phyloP scores from a whole-genome alignment of 2,113 vertebrate genomes.

The Colaptes auratus region DNA sequence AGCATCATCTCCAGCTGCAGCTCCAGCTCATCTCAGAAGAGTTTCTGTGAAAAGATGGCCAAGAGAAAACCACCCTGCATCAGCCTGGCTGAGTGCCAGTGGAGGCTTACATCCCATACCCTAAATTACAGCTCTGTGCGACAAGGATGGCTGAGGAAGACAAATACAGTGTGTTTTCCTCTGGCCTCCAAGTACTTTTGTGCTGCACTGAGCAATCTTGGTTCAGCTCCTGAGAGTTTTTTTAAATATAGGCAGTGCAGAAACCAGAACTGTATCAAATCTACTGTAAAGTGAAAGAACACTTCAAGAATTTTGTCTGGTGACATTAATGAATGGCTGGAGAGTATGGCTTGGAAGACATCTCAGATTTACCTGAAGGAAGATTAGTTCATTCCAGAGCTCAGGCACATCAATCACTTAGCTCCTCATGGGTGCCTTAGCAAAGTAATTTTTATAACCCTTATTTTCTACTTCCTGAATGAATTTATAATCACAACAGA shows the following conservation, averaged over 20 bases:
- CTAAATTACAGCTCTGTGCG: not conserved
- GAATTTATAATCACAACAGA: not conserved
- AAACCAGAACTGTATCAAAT: conserved; percentile 29
- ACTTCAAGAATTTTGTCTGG: conserved; percentile 27
- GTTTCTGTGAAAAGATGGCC: not conserved
- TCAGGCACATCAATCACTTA: not conserved
- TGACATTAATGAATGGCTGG: conserved; percentile 19
- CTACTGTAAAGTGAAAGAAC: conserved; percentile 7
- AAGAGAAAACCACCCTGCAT: not conserved
- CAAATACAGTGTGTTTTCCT: not conserved
- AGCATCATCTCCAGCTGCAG: not conserved
- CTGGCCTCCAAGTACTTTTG: not conserved
- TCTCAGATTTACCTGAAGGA: conserved; percentile 45
- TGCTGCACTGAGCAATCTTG: not conserved
- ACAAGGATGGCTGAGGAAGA: not conserved
- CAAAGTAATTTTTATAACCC: not conserved
- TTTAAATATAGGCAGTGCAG: not conserved
- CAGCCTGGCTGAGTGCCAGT: rapidly evolving
- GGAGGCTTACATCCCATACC: not conserved
- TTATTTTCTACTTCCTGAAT: not conserved
- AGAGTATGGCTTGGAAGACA: conserved; percentile 25
- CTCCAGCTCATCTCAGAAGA: not conserved
- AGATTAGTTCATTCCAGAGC: conserved; percentile 8
- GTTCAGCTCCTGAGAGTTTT: not conserved
- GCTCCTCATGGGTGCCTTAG: not conserved